Base-by-base conservation (phyloP, 2,113 vertebrate species). In the Hylia prasina region DNA sequence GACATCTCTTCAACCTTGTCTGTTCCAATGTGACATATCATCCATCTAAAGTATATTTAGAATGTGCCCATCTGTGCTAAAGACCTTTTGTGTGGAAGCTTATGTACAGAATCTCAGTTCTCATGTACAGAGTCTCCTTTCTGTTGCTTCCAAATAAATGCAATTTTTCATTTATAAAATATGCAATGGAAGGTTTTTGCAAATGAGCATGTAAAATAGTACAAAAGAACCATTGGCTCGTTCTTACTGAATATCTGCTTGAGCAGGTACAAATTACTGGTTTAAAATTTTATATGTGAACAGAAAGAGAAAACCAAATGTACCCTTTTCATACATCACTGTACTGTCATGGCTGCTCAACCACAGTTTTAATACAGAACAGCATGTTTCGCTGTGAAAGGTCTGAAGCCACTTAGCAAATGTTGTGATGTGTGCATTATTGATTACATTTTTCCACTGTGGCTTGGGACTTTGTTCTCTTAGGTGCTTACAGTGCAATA, bases 41-140 rank as follows among this genome's bases (percentile, higher is more conserved):
- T 93, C 85, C 90, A 94, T 94, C 91, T 89, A 82, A 96, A 97
- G 76, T 90, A 96, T 82, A 94, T 94, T 82, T 93, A 82, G 80
- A 93, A 75, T 84, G 56, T 94, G 68, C 75, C 82, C 86, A 65
- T 91, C 88, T 95, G 78, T 90, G 76, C 37, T 92, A 79, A 95
- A 94, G 76, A 70, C 58, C 60, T 93, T 91, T 78, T 76, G 68
- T 87, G 50, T 83, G 33, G 35, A 89, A 79, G 57, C 66, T 95
- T 78, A 58, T 8, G 12, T 71, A 35, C 37, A 69, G 76, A 96
- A 72, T 86, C 68, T 83, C 31, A 65, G 56, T 93, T 79, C 68
- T 87, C 24, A 13, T 31, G 15, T 66, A 73, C 57, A 44, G 45
- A 90, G 80, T 61, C 70, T 77, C 23, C 40, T 90, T 76, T 87